Conservation (phyloP, 2,113 vertebrate genomes). For the Perca fluviatilis region DNA sequence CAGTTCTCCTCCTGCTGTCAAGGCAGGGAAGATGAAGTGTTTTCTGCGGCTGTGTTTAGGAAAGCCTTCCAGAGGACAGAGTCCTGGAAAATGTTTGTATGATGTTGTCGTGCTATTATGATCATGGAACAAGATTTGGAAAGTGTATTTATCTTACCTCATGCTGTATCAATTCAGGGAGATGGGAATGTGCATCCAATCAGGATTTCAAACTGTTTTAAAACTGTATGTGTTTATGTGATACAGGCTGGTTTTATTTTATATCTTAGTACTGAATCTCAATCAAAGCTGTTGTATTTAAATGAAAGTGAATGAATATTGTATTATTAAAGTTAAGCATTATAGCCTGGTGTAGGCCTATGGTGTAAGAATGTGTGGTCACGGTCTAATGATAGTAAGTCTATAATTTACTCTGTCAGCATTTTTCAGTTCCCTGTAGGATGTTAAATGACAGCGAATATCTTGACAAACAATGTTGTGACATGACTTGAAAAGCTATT, state of each 20-base stretch:
- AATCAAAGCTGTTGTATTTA: background rate
- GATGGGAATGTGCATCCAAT: slow-evolving; percentile 25
- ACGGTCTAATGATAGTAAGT: background rate
- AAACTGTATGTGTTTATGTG: background rate
- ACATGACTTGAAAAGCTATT: background rate
- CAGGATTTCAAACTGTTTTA: slow-evolving; percentile 15
- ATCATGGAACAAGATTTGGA: slow-evolving; percentile 62
- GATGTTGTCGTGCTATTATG: slow-evolving; percentile 67
- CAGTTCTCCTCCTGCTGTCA: slow-evolving; percentile 75
- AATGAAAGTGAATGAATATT: background rate
- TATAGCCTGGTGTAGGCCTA: background rate
- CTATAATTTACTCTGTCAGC: slow-evolving; percentile 24
- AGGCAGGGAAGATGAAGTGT: slow-evolving; percentile 62
- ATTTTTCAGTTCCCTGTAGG: slow-evolving; percentile 41
- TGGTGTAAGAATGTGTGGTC: background rate
- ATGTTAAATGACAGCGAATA: background rate
- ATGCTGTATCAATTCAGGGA: slow-evolving; percentile 29
- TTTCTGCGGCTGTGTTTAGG: slow-evolving; percentile 76
- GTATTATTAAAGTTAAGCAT: background rate
- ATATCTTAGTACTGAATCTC: background rate
- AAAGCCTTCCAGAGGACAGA: slow-evolving; percentile 75
- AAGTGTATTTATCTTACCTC: slow-evolving; percentile 56
- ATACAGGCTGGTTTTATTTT: slow-evolving; percentile 3
- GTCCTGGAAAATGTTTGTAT: slow-evolving; percentile 77
- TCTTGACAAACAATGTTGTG: background rate